Evolutionary conservation across 2,113 vertebrate species (phyloP).

Genomic region (Chaetorhynchus papuensis): DNA sequence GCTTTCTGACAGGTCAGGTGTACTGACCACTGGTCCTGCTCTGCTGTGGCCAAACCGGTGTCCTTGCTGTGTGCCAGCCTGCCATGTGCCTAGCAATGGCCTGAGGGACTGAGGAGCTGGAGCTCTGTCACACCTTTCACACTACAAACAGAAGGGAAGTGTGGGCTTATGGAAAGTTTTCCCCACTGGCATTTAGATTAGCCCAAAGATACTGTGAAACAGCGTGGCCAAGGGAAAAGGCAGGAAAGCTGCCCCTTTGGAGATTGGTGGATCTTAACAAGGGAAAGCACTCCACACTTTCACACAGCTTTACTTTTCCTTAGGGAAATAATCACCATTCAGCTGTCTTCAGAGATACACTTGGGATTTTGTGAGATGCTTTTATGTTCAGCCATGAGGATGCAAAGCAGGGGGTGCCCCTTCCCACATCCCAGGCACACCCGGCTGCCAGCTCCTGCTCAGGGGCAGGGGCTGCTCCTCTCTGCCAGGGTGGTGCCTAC

Average conservation of each 20-base stretch:
- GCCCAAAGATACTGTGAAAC: background rate
- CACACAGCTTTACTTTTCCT: background rate
- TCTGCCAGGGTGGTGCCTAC: background rate
- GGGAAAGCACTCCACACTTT: background rate
- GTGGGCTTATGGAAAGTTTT: background rate
- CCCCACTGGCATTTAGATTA: background rate
- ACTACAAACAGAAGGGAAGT: accelerated
- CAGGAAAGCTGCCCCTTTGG: background rate
- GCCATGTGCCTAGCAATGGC: accelerated
- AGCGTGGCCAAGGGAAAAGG: background rate
- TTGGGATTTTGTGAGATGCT: background rate
- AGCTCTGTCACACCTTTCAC: background rate
- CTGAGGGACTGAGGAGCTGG: background rate
- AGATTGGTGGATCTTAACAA: background rate
- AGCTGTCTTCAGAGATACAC: background rate
- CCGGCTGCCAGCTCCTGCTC: background rate
- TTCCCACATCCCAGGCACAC: accelerated
- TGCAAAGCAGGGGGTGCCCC: background rate
- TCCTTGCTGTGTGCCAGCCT: background rate
- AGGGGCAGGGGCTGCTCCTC: background rate
- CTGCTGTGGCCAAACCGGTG: background rate
- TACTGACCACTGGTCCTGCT: background rate
- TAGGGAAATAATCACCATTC: background rate
- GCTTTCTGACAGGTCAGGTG: too few species aligned
- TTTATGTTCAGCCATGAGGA: background rate